phyloP scores from a whole-genome alignment of 2,797 vertebrate genomes.

The Darevskia mixta region DNA sequence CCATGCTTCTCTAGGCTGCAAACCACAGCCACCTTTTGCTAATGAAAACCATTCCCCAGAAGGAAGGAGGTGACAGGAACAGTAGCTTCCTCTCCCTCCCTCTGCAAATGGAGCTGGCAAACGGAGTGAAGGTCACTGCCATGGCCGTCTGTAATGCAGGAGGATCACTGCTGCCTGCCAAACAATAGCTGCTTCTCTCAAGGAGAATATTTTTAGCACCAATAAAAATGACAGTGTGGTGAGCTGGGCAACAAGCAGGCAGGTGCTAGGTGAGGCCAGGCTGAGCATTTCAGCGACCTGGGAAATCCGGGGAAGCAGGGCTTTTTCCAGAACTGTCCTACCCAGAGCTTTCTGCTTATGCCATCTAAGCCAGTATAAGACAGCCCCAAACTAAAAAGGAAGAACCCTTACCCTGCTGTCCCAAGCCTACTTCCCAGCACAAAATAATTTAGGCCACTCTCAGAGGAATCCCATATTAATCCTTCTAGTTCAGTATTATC shows the following conservation, averaged over 20 bases:
- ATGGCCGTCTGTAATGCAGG: conserved; percentile 37
- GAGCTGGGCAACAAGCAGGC: conserved; percentile 20
- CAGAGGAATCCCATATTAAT: neutral
- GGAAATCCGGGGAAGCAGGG: neutral
- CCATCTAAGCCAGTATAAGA: neutral
- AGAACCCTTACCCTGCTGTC: neutral
- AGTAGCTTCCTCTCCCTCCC: conserved; percentile 42
- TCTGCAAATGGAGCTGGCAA: neutral
- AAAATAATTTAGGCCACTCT: neutral
- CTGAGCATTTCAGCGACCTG: rapidly evolving
- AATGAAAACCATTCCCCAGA: conserved; percentile 61
- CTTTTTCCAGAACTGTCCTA: neutral
- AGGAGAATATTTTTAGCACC: conserved; percentile 46
- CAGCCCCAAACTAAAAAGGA: neutral
- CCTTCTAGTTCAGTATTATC: neutral
- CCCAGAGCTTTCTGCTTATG: neutral
- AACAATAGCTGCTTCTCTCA: neutral
- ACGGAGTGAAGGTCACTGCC: conserved; percentile 57
- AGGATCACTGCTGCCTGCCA: conserved; percentile 33
- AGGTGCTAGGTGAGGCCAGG: neutral
- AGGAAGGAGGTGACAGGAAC: conserved; percentile 47
- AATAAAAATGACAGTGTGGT: conserved; percentile 41
- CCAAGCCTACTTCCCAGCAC: neutral
- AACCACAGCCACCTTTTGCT: conserved; percentile 48
- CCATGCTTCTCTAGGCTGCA: conserved; percentile 22